phyloP scores from a whole-genome alignment of 1,140 invertebrate species.

The Capitella teleta region DNA sequence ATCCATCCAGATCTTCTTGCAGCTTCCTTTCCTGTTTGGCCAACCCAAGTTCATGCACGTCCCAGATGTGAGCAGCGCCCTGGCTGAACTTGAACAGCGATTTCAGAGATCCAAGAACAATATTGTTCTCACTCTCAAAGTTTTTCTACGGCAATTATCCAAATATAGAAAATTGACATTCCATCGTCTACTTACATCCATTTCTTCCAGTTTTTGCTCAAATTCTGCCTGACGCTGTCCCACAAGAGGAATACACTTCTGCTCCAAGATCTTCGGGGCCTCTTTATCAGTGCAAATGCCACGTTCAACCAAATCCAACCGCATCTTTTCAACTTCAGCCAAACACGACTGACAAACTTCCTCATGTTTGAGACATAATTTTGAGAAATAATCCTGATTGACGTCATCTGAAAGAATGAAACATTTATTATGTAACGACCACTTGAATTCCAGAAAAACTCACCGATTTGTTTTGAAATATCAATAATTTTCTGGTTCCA shows the following conservation, averaged over 20 bases:
- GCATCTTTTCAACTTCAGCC: slow-evolving; percentile 25
- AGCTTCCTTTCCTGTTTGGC: slow-evolving; percentile 35
- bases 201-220: slow-evolving; percentile 31
- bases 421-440: neutral
- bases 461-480: slow-evolving; percentile 27
- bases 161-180: neutral
- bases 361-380: slow-evolving; percentile 32
- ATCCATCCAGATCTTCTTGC: slow-evolving; percentile 35
- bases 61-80: slow-evolving; percentile 39
- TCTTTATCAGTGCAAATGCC: slow-evolving; percentile 11
- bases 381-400: slow-evolving; percentile 29
- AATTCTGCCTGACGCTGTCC: slow-evolving; percentile 31
- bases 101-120: too few relatives aligned
- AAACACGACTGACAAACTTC: slow-evolving; percentile 29
- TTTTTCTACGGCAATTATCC: slow-evolving; percentile 21
- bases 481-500: slow-evolving; percentile 33
- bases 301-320: neutral
- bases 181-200: slow-evolving; percentile 29
- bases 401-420: slow-evolving; percentile 21
- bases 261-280: slow-evolving; percentile 25
- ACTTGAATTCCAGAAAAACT: neutral
- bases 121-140: too few relatives aligned
- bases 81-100: slow-evolving; percentile 37
- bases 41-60: slow-evolving; percentile 38
- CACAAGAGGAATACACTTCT: slow-evolving; percentile 32